Evolutionary conservation across 2,113 vertebrate species (phyloP).

Genomic region (Ellobius talpinus): DNA sequence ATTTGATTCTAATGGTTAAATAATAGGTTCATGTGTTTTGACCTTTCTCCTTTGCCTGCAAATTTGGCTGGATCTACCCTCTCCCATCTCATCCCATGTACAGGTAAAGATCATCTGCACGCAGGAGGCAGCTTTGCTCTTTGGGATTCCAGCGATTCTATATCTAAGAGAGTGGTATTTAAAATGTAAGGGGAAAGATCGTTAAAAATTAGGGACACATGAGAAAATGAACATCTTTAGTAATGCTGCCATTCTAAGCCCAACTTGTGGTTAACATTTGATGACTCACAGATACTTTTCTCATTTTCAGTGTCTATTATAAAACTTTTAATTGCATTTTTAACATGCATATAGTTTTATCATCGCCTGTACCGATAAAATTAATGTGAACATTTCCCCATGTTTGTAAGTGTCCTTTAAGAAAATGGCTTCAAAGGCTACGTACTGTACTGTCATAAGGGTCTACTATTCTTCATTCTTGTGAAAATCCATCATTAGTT

Average conservation of each 20-base stretch:
- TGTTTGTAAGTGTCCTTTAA: constrained; percentile 33
- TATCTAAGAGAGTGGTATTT: constrained; percentile 4
- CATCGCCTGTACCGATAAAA: constrained; percentile 1
- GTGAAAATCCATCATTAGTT: constrained; percentile 36
- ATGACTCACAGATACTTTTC: not conserved
- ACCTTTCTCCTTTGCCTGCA: constrained; percentile 29
- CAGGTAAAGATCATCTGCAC: constrained; percentile 5
- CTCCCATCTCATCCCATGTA: not conserved
- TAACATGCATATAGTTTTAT: not conserved
- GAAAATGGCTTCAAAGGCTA: constrained; percentile 21
- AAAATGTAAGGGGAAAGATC: not conserved
- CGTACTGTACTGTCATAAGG: not conserved
- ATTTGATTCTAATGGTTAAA: constrained; percentile 13
- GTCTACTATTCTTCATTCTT: not conserved
- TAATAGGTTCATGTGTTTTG: constrained; percentile 39
- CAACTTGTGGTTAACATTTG: not conserved
- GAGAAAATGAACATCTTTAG: constrained; percentile 24
- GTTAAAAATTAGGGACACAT: not conserved
- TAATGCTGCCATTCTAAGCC: not conserved
- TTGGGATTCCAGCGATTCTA: constrained; percentile 19
- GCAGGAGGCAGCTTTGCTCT: not conserved
- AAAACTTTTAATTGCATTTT: constrained; percentile 25
- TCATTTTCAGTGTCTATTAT: not conserved
- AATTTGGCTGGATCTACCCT: not conserved
- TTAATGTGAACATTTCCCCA: constrained; percentile 14